These are phyloP conservation scores for Trypoxylon attenuatum DNA, from an alignment of 2,888 invertebrate genomes.

Conservation along the genomic window DNA sequence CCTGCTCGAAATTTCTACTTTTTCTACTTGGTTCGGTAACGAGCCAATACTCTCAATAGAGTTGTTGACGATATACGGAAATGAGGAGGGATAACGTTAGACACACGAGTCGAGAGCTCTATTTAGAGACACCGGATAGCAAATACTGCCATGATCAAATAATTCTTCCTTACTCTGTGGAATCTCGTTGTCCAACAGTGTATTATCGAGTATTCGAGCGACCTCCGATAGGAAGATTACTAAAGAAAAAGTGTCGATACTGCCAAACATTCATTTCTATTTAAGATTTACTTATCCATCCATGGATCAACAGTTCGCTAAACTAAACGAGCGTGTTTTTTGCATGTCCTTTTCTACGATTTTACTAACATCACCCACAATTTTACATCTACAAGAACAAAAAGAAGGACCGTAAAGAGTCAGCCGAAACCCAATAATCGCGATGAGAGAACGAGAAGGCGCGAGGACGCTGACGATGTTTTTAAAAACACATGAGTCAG, in stretches of 20 bases:
- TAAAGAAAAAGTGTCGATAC: background rate
- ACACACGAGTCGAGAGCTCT: too few relatives aligned
- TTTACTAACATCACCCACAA: too few relatives aligned
- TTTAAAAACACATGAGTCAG: conserved; percentile 29
- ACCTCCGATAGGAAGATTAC: background rate
- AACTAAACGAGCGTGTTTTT: background rate
- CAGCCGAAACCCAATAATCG: too few relatives aligned
- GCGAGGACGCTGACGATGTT: background rate
- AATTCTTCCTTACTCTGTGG: background rate
- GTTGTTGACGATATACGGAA: background rate
- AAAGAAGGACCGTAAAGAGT: too few relatives aligned
- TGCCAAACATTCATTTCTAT: background rate
- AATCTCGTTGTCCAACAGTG: background rate
- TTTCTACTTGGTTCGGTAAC: too few relatives aligned
- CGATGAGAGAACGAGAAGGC: background rate
- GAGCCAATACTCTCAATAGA: background rate
- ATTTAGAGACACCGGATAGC: background rate
- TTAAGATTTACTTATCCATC: background rate
- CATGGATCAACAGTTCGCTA: background rate
- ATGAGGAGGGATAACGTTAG: too few relatives aligned
- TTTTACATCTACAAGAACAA: too few relatives aligned
- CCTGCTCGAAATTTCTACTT: too few relatives aligned
- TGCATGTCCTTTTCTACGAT: too few relatives aligned
- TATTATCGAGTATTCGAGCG: background rate
- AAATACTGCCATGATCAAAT: background rate